Conservation (phyloP, 2,888 invertebrate species). For the Acleris literana region DNA sequence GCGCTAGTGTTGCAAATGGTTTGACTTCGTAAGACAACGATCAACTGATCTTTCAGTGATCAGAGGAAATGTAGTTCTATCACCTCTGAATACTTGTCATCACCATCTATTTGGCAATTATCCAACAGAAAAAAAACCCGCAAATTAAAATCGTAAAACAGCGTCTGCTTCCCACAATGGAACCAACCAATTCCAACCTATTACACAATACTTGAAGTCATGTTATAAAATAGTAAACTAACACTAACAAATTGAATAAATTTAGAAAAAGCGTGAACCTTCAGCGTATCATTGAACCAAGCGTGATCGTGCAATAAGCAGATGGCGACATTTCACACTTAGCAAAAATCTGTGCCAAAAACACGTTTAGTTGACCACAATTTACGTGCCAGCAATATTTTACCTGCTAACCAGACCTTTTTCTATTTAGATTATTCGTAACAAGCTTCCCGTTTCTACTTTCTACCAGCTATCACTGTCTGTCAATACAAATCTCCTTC, state of each 20-base stretch:
- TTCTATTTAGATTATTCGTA: not conserved
- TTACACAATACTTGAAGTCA: slow-evolving; percentile 21
- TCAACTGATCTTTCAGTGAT: not conserved
- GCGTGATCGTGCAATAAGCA: slow-evolving; percentile 37
- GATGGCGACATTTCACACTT: slow-evolving; percentile 32
- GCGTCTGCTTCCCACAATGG: not conserved
- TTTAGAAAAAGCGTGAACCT: slow-evolving; percentile 31
- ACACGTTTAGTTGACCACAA: slow-evolving; percentile 8
- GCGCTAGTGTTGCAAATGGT: no score
- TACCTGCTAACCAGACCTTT: not conserved
- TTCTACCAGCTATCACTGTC: not conserved
- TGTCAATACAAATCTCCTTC: not conserved
- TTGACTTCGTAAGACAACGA: no score
- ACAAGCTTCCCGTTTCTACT: not conserved
- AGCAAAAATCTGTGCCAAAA: slow-evolving; percentile 27
- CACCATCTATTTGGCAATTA: slow-evolving; percentile 18
- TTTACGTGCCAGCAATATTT: not conserved
- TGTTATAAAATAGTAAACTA: slow-evolving; percentile 19
- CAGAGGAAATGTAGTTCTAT: not conserved
- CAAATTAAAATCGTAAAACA: not conserved
- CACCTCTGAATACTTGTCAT: slow-evolving; percentile 8
- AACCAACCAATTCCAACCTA: slow-evolving; percentile 10
- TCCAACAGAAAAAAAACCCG: slow-evolving; percentile 1
- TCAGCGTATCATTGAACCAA: slow-evolving; percentile 22
- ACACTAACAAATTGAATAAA: slow-evolving; percentile 29